These are phyloP conservation scores for Zaprionus obscuricornis DNA, from an alignment of 2,888 invertebrate species.

Conservation along the genomic window DNA sequence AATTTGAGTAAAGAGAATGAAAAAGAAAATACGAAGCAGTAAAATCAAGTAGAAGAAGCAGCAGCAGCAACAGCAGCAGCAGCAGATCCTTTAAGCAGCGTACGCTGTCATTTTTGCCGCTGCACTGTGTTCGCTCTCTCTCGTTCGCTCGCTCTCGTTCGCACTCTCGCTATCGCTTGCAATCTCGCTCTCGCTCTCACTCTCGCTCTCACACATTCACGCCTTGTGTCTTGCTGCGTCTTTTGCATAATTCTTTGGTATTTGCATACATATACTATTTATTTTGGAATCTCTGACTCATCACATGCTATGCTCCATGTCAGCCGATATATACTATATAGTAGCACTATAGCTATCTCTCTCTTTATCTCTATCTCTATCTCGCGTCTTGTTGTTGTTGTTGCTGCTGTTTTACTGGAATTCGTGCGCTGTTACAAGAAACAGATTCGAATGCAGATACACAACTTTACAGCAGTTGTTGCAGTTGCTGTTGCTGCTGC, in stretches of 20 bases:
- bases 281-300: constrained; percentile 66
- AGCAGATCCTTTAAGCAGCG: too few species aligned
- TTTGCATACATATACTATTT: constrained; percentile 64
- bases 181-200: too few species aligned
- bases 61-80: too few species aligned
- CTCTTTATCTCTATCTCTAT: background rate
- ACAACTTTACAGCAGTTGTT: background rate
- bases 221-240: constrained; percentile 18
- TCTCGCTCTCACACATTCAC: too few species aligned
- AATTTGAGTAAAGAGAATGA: constrained; percentile 26
- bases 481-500: constrained; percentile 1
- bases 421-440: background rate
- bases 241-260: constrained; percentile 61
- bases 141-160: too few species aligned
- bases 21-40: background rate
- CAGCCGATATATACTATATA: constrained; percentile 17
- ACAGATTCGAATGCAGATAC: background rate
- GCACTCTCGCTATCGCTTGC: too few species aligned
- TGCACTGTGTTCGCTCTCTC: too few species aligned
- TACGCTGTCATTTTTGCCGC: too few species aligned
- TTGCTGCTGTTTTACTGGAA: background rate
- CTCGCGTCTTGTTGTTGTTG: background rate
- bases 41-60: too few species aligned
- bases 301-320: too few species aligned
- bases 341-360: too few species aligned